A percentile compares a stretch with the other conserved stretches of the same genome.
These are phyloP conservation scores for Trialeurodes vaporariorum DNA, from an alignment of 1,140 invertebrate species.

Conservation along the genomic window DNA sequence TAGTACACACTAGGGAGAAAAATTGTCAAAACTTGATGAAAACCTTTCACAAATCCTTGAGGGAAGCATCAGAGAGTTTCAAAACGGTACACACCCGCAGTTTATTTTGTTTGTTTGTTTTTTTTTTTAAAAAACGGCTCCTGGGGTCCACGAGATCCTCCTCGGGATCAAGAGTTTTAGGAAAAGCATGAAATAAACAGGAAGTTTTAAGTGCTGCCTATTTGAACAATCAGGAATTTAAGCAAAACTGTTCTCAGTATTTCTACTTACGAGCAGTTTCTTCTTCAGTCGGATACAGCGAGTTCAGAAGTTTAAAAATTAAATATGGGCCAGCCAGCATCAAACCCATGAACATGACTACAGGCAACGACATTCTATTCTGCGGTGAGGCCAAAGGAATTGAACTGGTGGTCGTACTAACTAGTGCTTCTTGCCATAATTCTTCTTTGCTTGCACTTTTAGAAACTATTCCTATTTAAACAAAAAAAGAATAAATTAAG, in stretches of 20 bases:
- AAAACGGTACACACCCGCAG: no score
- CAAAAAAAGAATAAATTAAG: no score
- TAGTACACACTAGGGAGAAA: no score
- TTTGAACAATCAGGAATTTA: conserved; percentile 30
- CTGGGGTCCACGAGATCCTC: no score
- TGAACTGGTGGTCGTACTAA: conserved; percentile 29
- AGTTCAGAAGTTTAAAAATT: conserved; percentile 70
- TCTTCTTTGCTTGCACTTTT: conserved; percentile 37
- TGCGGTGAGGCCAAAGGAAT: conserved; percentile 32
- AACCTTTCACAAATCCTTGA: no score
- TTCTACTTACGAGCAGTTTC: not conserved
- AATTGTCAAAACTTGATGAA: no score
- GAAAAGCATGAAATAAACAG: no score
- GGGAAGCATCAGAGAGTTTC: no score
- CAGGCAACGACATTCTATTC: conserved; percentile 44
- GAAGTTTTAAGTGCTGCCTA: no score
- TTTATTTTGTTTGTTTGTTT: no score
- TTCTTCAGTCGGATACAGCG: conserved; percentile 34
- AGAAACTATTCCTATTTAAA: conserved; percentile 38
- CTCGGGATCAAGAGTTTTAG: no score
- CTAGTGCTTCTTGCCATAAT: conserved; percentile 31
- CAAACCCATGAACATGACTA: conserved; percentile 70
- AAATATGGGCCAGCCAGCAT: conserved; percentile 83
- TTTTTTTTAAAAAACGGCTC: no score
- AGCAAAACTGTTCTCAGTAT: not conserved